These are phyloP conservation scores for Chrysolina haemoptera DNA, from an alignment of 2,888 invertebrate species.

Conservation along the genomic window DNA sequence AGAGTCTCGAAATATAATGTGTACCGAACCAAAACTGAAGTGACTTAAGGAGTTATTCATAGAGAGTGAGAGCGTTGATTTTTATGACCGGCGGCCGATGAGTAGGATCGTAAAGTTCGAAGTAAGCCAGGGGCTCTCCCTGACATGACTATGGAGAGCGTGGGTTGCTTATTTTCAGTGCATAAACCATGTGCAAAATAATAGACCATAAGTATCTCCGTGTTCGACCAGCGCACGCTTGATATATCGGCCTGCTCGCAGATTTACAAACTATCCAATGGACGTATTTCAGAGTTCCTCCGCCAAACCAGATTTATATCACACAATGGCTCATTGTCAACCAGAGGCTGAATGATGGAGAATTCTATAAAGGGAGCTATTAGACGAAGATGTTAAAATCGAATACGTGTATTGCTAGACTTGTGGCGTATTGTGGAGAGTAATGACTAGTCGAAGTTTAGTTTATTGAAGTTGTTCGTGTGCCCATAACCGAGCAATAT, in stretches of 20 bases:
- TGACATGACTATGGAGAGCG: conserved; percentile 59
- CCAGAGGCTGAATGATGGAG: conserved; percentile 53
- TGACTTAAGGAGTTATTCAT: conserved; percentile 21
- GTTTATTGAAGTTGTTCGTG: conserved; percentile 22
- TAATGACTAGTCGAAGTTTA: conserved; percentile 22
- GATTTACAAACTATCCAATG: conserved; percentile 43
- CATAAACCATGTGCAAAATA: conserved; percentile 62
- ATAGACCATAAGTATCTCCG: conserved; percentile 62
- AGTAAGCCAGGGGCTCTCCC: conserved; percentile 36
- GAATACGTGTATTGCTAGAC: conserved; percentile 36
- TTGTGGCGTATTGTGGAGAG: conserved; percentile 39
- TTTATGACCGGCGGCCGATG: conserved; percentile 22
- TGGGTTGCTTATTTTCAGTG: conserved; percentile 60
- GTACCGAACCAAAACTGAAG: conserved; percentile 19
- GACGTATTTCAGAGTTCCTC: conserved; percentile 42
- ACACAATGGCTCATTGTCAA: conserved; percentile 57
- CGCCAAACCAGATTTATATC: conserved; percentile 36
- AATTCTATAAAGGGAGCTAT: conserved; percentile 53
- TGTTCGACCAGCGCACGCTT: conserved; percentile 45
- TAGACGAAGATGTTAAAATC: conserved; percentile 49
- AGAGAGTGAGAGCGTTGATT: conserved; percentile 22
- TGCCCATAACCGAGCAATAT: conserved; percentile 21
- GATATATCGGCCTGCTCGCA: conserved; percentile 51
- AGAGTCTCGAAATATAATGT: conserved; percentile 13
- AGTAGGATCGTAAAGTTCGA: conserved; percentile 34